Conservation (phyloP, 2,797 vertebrate species). For the Paedocypris micromegethes region DNA sequence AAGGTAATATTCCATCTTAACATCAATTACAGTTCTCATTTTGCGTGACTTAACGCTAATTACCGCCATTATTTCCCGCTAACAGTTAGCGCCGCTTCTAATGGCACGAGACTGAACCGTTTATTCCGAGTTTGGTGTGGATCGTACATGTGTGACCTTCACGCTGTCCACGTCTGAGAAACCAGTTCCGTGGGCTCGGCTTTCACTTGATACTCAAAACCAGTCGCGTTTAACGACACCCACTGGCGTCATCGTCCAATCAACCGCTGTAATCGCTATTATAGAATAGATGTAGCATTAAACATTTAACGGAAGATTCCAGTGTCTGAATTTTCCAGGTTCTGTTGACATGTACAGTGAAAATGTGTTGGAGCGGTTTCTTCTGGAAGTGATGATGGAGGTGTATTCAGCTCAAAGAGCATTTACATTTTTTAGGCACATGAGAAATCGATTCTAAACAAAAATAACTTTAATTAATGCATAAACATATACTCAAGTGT, state of each 20-base stretch:
- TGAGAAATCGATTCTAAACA: too few relatives aligned
- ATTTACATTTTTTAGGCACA: too few relatives aligned
- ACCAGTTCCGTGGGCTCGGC: not conserved
- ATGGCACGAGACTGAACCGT: not conserved
- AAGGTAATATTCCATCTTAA: constrained; percentile 46
- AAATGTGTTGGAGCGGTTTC: too few relatives aligned
- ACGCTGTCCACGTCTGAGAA: constrained; percentile 3
- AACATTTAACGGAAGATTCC: constrained; percentile 57
- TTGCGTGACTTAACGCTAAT: constrained; percentile 47
- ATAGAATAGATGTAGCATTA: constrained; percentile 57
- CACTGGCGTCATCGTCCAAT: constrained; percentile 44
- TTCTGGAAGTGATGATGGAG: too few relatives aligned
- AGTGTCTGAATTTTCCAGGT: constrained; percentile 37
- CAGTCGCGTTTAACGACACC: constrained; percentile 36
- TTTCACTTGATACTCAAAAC: constrained; percentile 11
- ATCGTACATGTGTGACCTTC: constrained; percentile 21
- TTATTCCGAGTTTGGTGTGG: too few relatives aligned
- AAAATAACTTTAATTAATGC: too few relatives aligned
- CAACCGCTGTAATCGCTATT: constrained; percentile 7
- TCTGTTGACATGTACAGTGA: too few relatives aligned
- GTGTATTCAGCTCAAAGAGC: too few relatives aligned
- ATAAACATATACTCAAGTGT: too few relatives aligned
- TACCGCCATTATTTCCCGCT: constrained; percentile 48
- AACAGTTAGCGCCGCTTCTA: constrained; percentile 35
- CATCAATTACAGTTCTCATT: constrained; percentile 50